These are phyloP conservation scores for Euleptes europaea DNA, from an alignment of 2,113 vertebrate species.

Conservation along the genomic window DNA sequence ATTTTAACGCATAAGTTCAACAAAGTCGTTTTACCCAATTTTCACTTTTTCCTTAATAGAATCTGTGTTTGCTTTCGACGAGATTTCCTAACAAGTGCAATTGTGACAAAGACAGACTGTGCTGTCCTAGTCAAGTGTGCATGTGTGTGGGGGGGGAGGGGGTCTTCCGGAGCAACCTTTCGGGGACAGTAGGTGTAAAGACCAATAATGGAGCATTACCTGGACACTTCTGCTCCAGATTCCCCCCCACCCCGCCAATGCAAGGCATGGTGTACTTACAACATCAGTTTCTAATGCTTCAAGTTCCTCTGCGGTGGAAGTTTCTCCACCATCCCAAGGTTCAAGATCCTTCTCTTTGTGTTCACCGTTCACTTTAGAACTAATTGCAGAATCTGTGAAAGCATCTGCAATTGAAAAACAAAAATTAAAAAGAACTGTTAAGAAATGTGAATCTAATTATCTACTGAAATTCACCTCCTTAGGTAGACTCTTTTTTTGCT, in stretches of 20 bases:
- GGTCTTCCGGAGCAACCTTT: background rate
- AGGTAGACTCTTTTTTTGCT: no score
- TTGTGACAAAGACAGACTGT: no score
- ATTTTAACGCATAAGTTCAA: background rate
- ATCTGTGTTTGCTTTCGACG: no score
- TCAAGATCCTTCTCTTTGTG: conserved; percentile 98
- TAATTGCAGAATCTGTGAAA: conserved; percentile 94
- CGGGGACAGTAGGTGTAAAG: background rate
- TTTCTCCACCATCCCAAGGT: conserved; percentile 95
- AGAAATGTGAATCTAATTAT: no score
- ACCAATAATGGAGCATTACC: background rate
- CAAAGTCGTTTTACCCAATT: background rate
- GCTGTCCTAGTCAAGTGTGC: background rate
- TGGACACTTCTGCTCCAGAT: background rate
- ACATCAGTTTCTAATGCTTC: conserved; percentile 95
- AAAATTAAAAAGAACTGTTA: background rate
- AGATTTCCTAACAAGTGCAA: background rate
- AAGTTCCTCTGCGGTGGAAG: conserved; percentile 81
- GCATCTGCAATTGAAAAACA: conserved; percentile 82
- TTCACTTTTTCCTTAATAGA: background rate
- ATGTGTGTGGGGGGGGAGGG: background rate
- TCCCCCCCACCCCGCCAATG: background rate
- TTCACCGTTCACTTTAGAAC: conserved; percentile 92
- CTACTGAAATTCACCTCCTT: no score
- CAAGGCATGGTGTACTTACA: conserved; percentile 73